Evolutionary conservation across 2,888 invertebrate species (phyloP).

Genomic region (Dryomyza anilis): DNA sequence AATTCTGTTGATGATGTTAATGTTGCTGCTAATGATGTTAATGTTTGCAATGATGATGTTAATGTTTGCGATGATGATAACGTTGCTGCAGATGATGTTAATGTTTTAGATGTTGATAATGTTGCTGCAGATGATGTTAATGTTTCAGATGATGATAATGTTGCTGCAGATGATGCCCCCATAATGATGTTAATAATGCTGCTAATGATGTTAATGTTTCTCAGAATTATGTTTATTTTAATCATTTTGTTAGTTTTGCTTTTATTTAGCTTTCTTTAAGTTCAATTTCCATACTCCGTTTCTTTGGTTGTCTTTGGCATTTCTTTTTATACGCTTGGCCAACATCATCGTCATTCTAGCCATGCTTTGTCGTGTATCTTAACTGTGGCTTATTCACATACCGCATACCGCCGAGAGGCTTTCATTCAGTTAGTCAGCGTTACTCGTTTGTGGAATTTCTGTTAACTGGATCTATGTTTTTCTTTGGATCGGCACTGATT

Average conservation of each 20-base stretch:
- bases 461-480: not conserved
- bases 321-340: not conserved
- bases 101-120: not conserved
- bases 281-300: not conserved
- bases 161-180: too few relatives aligned
- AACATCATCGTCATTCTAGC: not conserved
- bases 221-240: too few relatives aligned
- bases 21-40: not conserved
- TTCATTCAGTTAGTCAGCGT: not conserved
- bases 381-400: not conserved
- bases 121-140: too few relatives aligned
- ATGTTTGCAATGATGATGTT: not conserved
- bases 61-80: not conserved
- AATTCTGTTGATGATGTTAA: not conserved
- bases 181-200: too few relatives aligned
- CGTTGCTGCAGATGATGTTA: not conserved
- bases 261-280: not conserved
- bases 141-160: too few relatives aligned
- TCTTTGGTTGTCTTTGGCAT: not conserved
- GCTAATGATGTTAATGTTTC: too few relatives aligned
- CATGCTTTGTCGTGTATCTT: not conserved
- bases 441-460: slow-evolving; percentile 9
- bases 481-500: too few relatives aligned
- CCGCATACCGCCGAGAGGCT: not conserved
- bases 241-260: too few relatives aligned